These are phyloP conservation scores for Simalia tracyae DNA, from an alignment of 2,797 vertebrate species.

Conservation along the genomic window DNA sequence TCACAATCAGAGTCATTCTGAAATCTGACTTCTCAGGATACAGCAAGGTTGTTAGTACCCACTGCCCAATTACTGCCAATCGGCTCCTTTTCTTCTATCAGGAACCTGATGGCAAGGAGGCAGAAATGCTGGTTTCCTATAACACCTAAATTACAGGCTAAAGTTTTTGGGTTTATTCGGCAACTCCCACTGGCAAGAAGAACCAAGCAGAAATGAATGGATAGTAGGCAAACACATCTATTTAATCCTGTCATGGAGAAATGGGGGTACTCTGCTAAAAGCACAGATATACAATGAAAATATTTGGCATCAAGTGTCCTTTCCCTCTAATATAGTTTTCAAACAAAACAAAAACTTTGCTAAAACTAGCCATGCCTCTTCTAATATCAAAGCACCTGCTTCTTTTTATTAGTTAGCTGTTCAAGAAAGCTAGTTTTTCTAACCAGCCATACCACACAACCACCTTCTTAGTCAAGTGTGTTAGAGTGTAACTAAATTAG, in stretches of 20 bases:
- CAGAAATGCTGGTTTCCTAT: not conserved
- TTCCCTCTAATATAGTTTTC: slow-evolving; percentile 4
- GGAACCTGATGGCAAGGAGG: not conserved
- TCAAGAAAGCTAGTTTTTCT: not conserved
- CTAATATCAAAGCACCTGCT: not conserved
- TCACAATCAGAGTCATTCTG: not conserved
- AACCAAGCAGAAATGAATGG: not conserved
- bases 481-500: not conserved
- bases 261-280: slow-evolving; percentile 22
- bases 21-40: not conserved
- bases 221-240: not conserved
- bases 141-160: not conserved
- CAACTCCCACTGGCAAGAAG: not conserved
- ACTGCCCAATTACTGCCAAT: not conserved
- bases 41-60: not conserved
- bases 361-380: slow-evolving; percentile 30
- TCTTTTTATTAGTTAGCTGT: not conserved
- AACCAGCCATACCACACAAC: not conserved
- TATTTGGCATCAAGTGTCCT: slow-evolving; percentile 31
- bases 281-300: slow-evolving; percentile 32
- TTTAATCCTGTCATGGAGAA: not conserved
- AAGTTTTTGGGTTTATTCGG: not conserved
- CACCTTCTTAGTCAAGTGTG: not conserved
- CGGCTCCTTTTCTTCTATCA: not conserved
- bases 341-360: slow-evolving; percentile 2